Conservation (phyloP, 2,113 vertebrate species). For the Nycticryphes semicollaris region DNA sequence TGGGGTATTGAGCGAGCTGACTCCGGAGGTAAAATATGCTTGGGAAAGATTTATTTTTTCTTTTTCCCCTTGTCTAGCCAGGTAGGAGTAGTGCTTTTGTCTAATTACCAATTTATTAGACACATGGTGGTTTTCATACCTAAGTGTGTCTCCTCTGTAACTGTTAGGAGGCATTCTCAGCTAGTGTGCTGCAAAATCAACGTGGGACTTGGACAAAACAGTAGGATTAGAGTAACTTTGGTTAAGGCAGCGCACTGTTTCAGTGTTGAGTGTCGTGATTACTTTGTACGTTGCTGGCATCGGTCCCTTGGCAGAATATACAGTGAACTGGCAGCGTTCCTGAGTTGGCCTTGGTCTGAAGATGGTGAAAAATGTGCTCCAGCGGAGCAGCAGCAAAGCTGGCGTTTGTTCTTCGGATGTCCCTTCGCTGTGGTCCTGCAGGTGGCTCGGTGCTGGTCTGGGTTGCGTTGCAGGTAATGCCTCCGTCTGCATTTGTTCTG, state of each 20-base stretch:
- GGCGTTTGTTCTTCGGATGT: not conserved
- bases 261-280: not conserved
- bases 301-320: not conserved
- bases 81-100: conserved; percentile 20
- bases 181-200: accelerated
- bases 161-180: not conserved
- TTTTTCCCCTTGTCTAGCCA: not conserved
- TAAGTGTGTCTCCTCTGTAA: not conserved
- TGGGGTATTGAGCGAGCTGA: not conserved
- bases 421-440: not conserved
- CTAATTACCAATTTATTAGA: not conserved
- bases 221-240: not conserved
- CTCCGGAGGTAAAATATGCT: not conserved
- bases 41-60: not conserved
- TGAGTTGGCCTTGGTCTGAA: not conserved
- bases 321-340: not conserved
- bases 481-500: accelerated
- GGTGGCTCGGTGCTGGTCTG: not conserved
- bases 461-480: not conserved
- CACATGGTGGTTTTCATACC: not conserved
- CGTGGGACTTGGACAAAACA: not conserved
- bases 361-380: not conserved
- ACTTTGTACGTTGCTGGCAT: not conserved
- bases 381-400: not conserved
- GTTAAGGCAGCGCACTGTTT: not conserved